phyloP scores from a whole-genome alignment of 2,797 vertebrate species.

The Anableps anableps region DNA sequence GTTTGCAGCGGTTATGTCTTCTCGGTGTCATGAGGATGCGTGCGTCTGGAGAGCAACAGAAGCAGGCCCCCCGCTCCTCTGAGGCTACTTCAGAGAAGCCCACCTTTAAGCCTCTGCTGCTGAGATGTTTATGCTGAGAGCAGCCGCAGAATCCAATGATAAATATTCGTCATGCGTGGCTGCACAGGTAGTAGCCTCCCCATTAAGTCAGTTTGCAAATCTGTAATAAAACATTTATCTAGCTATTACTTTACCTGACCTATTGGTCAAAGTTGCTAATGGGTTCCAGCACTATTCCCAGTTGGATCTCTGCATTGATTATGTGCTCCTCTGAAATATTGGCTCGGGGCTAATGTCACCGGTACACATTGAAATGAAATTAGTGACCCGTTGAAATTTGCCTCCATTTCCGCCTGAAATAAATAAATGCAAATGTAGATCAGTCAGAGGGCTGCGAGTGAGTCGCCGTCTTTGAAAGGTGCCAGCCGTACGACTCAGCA shows the following conservation, averaged over 20 bases:
- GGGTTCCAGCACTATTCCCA: slow-evolving; percentile 87
- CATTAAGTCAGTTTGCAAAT: slow-evolving; percentile 90
- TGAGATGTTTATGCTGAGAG: slow-evolving; percentile 72
- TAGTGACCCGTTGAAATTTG: slow-evolving; percentile 84
- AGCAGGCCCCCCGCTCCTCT: slow-evolving; percentile 42
- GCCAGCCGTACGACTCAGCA: slow-evolving; percentile 14
- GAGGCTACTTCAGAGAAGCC: slow-evolving; percentile 28
- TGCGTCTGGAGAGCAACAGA: slow-evolving; percentile 28
- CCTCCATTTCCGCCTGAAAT: slow-evolving; percentile 83
- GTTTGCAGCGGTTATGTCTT: slow-evolving; percentile 37
- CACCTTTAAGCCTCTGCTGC: slow-evolving; percentile 49
- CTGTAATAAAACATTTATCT: slow-evolving; percentile 96
- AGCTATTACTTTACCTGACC: slow-evolving; percentile 94
- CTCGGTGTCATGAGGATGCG: slow-evolving; percentile 2
- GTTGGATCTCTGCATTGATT: slow-evolving; percentile 84
- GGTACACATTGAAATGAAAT: slow-evolving; percentile 85
- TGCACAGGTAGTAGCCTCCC: slow-evolving; percentile 79
- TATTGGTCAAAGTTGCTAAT: slow-evolving; percentile 91
- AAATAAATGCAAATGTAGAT: slow-evolving; percentile 83
- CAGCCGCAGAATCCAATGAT: slow-evolving; percentile 73
- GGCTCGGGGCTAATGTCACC: slow-evolving; percentile 82
- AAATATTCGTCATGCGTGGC: slow-evolving; percentile 79
- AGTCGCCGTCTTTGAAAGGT: slow-evolving; percentile 65
- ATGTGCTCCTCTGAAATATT: slow-evolving; percentile 87
- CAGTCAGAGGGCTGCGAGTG: slow-evolving; percentile 62